These are phyloP conservation scores for Rhabdomys dilectus DNA, from an alignment of 2,113 vertebrate species.

Conservation along the genomic window DNA sequence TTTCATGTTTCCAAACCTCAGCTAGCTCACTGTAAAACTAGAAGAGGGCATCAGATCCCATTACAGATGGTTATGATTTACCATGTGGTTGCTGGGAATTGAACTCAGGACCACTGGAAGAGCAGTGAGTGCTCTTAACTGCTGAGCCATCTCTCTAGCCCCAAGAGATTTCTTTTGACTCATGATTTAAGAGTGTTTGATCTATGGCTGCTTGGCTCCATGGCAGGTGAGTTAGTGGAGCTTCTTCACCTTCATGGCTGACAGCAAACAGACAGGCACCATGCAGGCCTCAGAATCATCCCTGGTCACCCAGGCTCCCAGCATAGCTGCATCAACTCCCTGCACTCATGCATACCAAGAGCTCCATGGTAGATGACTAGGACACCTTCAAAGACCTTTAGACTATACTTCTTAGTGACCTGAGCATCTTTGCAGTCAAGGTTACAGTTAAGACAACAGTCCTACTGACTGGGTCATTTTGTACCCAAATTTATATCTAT, in stretches of 20 bases:
- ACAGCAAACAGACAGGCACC: not conserved
- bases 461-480: not conserved
- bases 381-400: not conserved
- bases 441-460: not conserved
- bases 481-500: not conserved
- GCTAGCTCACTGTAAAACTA: not conserved
- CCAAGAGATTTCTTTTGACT: not conserved
- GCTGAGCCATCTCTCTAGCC: too few species aligned
- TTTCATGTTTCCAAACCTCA: constrained; percentile 10
- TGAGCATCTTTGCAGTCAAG: not conserved
- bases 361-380: not conserved
- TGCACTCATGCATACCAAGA: not conserved
- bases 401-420: not conserved
- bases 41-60: not conserved
- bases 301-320: not conserved
- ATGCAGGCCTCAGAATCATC: not conserved
- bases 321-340: not conserved
- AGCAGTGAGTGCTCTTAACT: too few species aligned
- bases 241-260: not conserved
- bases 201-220: not conserved
- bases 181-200: not conserved
- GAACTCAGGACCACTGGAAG: too few species aligned
- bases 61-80: too few species aligned
- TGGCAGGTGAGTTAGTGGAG: too few species aligned
- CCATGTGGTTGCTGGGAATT: too few species aligned